These are phyloP conservation scores for Sarcophaga variegata DNA, from an alignment of 2,888 invertebrate genomes.

Conservation along the genomic window DNA sequence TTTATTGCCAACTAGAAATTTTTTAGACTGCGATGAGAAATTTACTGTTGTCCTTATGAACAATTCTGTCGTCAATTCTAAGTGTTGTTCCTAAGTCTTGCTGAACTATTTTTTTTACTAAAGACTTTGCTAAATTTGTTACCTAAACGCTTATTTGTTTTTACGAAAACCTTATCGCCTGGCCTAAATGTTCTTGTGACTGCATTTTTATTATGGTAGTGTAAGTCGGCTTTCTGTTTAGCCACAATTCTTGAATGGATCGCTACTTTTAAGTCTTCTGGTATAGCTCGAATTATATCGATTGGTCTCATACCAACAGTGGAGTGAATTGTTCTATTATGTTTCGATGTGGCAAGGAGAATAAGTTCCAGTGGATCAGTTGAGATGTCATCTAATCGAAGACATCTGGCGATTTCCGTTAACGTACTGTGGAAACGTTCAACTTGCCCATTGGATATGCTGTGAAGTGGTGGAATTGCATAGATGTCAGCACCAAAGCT, in stretches of 20 bases:
- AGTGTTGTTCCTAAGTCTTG: slow-evolving; percentile 1
- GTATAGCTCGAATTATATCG: neutral
- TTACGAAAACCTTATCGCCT: slow-evolving; percentile 12
- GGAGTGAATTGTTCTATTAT: slow-evolving; percentile 22
- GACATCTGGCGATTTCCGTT: neutral
- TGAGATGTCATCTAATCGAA: neutral
- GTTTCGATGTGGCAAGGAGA: slow-evolving; percentile 3
- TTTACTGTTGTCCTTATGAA: too few relatives aligned
- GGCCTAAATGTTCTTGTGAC: neutral
- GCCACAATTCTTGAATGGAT: neutral
- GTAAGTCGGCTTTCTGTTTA: neutral
- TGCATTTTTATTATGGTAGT: neutral
- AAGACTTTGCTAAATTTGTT: slow-evolving; percentile 25
- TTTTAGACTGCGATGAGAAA: too few relatives aligned
- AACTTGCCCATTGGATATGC: slow-evolving; percentile 30
- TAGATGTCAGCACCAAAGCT: neutral
- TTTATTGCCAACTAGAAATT: too few relatives aligned
- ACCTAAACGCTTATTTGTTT: neutral
- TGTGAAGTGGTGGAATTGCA: slow-evolving; percentile 14
- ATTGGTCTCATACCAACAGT: slow-evolving; percentile 5
- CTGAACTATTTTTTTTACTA: slow-evolving; percentile 17
- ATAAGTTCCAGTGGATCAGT: neutral
- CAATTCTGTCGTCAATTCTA: too few relatives aligned
- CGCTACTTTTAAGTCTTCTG: neutral
- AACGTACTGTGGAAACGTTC: slow-evolving; percentile 52